Conservation (phyloP, 2,113 vertebrate genomes). For the Eupsittula cactorum region DNA sequence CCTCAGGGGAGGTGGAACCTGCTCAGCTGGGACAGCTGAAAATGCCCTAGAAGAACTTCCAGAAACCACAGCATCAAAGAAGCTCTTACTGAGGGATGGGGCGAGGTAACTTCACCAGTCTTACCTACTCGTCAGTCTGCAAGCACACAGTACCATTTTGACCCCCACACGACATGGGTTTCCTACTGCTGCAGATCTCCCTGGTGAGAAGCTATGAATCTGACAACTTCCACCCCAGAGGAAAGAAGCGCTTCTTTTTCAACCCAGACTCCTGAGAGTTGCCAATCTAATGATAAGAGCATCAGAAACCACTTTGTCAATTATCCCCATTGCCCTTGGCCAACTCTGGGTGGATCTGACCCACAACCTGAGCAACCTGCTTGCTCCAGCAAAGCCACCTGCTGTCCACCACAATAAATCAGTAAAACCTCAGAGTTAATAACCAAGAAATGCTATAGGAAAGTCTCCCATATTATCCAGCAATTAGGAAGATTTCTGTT, state of each 20-base stretch:
- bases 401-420: background rate
- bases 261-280: background rate
- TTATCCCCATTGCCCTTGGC: background rate
- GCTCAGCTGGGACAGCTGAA: background rate
- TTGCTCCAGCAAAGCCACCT: background rate
- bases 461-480: background rate
- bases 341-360: background rate
- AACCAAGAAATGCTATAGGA: background rate
- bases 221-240: background rate
- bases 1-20: background rate
- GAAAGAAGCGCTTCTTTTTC: background rate
- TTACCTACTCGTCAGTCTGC: background rate
- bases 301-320: background rate
- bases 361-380: background rate
- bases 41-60: background rate
- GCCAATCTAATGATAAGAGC: background rate
- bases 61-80: background rate
- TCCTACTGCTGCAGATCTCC: background rate
- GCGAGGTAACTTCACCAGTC: background rate
- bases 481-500: constrained; percentile 45
- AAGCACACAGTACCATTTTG: background rate
- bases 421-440: background rate
- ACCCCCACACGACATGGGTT: background rate
- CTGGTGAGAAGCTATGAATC: background rate
- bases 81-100: background rate